Evolutionary conservation across 64 coral and sea anemone genomes (phyloP).

Genomic region (Acropora tenuis): DNA sequence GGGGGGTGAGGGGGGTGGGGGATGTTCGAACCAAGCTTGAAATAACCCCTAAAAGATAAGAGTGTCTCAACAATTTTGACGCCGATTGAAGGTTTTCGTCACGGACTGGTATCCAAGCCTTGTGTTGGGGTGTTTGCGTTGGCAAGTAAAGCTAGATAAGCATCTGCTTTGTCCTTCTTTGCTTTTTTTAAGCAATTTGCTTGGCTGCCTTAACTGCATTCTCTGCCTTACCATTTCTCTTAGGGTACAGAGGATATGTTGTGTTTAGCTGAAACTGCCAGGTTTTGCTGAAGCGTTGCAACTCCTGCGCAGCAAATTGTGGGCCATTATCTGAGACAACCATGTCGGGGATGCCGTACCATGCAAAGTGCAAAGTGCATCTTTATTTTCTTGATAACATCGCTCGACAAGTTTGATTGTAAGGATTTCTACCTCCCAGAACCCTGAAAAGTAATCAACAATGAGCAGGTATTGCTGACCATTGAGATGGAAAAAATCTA

Average conservation of each 20-base stretch:
- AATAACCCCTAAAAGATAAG: no score
- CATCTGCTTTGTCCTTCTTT: slow-evolving; percentile 6
- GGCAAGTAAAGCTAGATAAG: neutral
- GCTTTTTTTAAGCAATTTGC: neutral
- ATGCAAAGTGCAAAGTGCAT: slow-evolving; percentile 37
- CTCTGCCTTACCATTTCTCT: slow-evolving; percentile 33
- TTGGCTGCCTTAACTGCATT: slow-evolving; percentile 20
- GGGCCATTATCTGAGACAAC: slow-evolving; percentile 59
- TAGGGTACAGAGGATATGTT: slow-evolving; percentile 14
- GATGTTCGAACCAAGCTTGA: no score
- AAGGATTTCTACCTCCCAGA: slow-evolving; percentile 62
- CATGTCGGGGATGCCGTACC: slow-evolving; percentile 53
- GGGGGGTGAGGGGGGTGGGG: no score
- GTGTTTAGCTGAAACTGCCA: slow-evolving; percentile 39
- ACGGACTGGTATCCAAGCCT: neutral
- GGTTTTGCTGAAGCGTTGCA: slow-evolving; percentile 10
- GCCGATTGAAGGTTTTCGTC: neutral
- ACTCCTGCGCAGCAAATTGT: slow-evolving; percentile 48
- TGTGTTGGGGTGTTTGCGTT: slow-evolving; percentile 9
- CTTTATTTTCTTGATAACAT: slow-evolving; percentile 41
- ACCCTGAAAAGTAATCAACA: slow-evolving; percentile 36
- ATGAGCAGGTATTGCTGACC: slow-evolving; percentile 25
- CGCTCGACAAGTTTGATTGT: slow-evolving; percentile 8
- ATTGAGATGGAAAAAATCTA: slow-evolving; percentile 4
- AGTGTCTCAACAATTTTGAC: no score